Evolutionary conservation across 2,888 invertebrate genomes (phyloP).

Genomic region (Tenthredo scrophulariae): DNA sequence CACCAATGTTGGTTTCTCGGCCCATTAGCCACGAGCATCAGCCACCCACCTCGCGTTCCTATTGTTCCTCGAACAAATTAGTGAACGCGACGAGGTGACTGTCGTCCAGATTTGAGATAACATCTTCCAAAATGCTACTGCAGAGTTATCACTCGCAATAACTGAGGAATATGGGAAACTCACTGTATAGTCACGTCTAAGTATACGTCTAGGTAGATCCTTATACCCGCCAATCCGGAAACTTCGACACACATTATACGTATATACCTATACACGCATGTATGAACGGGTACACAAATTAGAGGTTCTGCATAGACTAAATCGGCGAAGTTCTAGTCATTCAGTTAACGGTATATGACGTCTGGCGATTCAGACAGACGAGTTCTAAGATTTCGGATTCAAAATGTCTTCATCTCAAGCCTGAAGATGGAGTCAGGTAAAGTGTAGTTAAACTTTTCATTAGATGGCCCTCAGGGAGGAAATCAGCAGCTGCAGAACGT

Average conservation of each 20-base stretch:
- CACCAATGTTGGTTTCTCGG: constrained; percentile 49
- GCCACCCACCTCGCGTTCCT: constrained; percentile 38
- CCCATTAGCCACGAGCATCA: constrained; percentile 44
- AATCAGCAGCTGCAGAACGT: constrained; percentile 20
- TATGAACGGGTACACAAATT: background rate
- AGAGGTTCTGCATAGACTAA: background rate
- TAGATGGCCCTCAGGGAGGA: constrained; percentile 18
- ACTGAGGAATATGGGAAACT: background rate
- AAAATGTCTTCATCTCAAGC: background rate
- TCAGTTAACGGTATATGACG: background rate
- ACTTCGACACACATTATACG: background rate
- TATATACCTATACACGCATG: background rate
- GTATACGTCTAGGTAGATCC: background rate
- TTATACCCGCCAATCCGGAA: background rate
- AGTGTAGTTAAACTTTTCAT: constrained; percentile 42
- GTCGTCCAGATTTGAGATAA: constrained; percentile 37
- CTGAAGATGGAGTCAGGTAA: background rate
- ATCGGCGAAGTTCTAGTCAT: constrained; percentile 24
- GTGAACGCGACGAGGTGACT: constrained; percentile 28
- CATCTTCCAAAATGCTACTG: background rate
- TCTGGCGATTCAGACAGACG: constrained; percentile 5
- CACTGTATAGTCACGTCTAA: constrained; percentile 3
- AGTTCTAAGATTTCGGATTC: constrained; percentile 5
- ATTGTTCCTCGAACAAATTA: constrained; percentile 47
- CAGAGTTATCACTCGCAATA: background rate